Percentiles rank a stretch among this genome's conserved stretches.
Conservation (phyloP, 2,797 vertebrate genomes). For the Balearica regulorum region DNA sequence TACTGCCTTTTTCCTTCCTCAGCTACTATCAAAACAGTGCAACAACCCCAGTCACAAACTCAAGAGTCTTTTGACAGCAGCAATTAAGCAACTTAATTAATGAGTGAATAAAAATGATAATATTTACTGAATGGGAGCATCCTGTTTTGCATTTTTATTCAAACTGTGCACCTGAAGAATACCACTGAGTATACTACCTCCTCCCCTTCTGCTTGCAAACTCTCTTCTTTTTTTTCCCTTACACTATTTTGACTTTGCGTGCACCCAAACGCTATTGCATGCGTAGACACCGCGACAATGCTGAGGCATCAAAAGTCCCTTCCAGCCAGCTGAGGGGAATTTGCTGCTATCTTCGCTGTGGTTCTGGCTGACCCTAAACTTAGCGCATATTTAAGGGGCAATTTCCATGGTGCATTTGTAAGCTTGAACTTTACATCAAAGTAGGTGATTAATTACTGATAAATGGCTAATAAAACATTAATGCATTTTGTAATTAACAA, state of each 20-base stretch:
- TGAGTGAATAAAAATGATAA: conserved; percentile 85
- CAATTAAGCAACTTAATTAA: conserved; percentile 90
- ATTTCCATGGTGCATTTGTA: conserved; percentile 76
- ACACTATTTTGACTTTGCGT: background rate
- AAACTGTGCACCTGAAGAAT: conserved; percentile 76
- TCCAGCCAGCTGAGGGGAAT: conserved; percentile 40
- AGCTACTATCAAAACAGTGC: conserved; percentile 68
- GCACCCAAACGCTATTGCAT: background rate
- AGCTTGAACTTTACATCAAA: conserved; percentile 88
- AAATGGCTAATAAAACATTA: conserved; percentile 87
- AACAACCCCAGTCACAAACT: conserved; percentile 73
- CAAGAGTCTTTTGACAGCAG: conserved; percentile 84
- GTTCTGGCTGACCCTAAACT: conserved; percentile 46
- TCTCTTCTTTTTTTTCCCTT: background rate
- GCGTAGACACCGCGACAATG: background rate
- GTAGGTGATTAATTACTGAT: conserved; percentile 88
- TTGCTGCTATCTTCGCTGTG: background rate
- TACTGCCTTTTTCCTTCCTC: conserved; percentile 45
- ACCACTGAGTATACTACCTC: conserved; percentile 19
- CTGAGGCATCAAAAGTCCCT: conserved; percentile 4
- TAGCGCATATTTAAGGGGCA: conserved; percentile 58
- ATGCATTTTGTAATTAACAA: conserved; percentile 85
- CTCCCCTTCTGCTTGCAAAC: background rate
- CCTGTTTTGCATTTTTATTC: conserved; percentile 82
- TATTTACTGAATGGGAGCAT: conserved; percentile 85